Evolutionary conservation across 2,888 invertebrate species (phyloP), one percentile per base, ranked within the genome.

Genomic region (Encarsia formosa): DNA sequence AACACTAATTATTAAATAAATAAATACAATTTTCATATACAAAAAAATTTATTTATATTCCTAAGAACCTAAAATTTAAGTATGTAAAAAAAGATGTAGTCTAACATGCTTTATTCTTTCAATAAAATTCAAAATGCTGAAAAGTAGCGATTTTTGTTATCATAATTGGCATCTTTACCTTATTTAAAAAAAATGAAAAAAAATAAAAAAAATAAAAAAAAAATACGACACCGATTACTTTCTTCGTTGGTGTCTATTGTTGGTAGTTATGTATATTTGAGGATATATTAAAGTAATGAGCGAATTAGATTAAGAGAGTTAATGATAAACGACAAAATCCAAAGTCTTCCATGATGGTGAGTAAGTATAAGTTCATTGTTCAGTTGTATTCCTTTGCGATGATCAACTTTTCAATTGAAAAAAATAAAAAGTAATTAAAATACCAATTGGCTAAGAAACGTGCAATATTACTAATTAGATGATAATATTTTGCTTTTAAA

Each of bases 291-390:
- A 26, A 44, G 32, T 52, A 47, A 46, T 23, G 22, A 24, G 22
- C 18, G 20, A 47, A 29, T 46, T 44, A 50, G 31, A 22, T n/a
- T 52, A 47, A 53, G 41, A 38, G 20, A 26, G 39, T 22, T 43
- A 22, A 9, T 24, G 31, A 22, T 40, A 19, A 56, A 47, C 71
- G 70, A 68, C 71, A 70, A 66, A 71, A 63, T 71, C 70, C 61
- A 60, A 70, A 38, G 71, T 71, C 70, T 71, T 71, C 70, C 71
- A 70, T 50, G 51, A 37, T 31, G 37, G 54, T 31, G 13, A 42
- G 6, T 48, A 42, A 45, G 4, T 37, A 48, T 41, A 1, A 42
- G 37, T 55, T 45, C 9, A 29, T 38, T 23, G 6, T 43, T 19
- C 20, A 39, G 26, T 39, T 31, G 26, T 39, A n/a, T 29, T n/a